Base-by-base conservation (phyloP, 2,113 vertebrate genomes). In the Dicrurus megarhynchus region DNA sequence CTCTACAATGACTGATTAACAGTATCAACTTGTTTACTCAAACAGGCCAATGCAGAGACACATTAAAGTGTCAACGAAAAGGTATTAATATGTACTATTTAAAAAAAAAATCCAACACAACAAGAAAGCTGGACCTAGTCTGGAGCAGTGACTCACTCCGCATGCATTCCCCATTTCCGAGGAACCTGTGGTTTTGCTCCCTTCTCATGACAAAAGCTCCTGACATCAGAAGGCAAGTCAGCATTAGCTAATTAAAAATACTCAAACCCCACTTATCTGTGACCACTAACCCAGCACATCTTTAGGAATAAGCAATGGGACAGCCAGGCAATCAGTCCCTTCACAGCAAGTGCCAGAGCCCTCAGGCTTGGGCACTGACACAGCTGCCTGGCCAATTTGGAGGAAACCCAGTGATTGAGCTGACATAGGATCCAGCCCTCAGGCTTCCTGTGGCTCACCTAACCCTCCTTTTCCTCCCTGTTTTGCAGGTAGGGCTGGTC, bases 111-210 rank as follows among this genome's bases (percentile, higher is more conserved):
- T 11, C 27, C 39, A 63, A 26, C 21, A 26, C 8, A 47, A 10
- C 5, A 3, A 17, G 24, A 33, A 4, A 71, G 63, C 14, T 30
- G 53, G 60, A 68, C n/a, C 39, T 21, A 4, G 52, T n/a, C 65
- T 52, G 84, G 47, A 64, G 41, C 69, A 60, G 35, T 84, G 91
- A 94, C 60, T 93, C 93, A 93, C 55, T 15, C 35, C 0, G 0
- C 3, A 14, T 2, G 2, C 10, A 74, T 50, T 83, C 50, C 49
- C 18, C 3, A 2, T 78, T 57, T 23, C 71, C 10, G 16, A 93
- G 77, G 87, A 87, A 83, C 84, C 57, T 80, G 86, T 86, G 87
- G 55, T 47, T 96, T 90, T 77, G 44, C 32, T n/a, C 37, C 27
- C 35, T 91, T 78, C 49, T 68, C 42, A 57, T 28, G 86, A 83